Base-by-base conservation (phyloP, 1,140 invertebrate genomes). In the Calycopis cecrops region DNA sequence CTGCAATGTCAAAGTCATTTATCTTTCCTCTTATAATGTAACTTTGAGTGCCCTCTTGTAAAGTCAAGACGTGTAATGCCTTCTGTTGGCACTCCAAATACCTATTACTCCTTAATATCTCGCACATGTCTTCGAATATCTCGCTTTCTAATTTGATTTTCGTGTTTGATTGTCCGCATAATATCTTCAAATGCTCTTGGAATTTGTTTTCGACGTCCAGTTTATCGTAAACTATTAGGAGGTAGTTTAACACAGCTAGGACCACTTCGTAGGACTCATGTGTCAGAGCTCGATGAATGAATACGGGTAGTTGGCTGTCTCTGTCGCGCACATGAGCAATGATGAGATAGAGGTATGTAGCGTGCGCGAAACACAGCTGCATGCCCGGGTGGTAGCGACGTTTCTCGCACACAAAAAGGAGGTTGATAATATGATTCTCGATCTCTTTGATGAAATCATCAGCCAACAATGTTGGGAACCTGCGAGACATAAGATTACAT, bases 21-120 rank as follows among this genome's bases (percentile, higher is more conserved):
- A 48, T 49, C 53, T 74, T 77, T 0, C 66, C 54, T 21, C 53
- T 18, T 7, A 79, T 63, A 18, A 83, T 65, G 35, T 64, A 55
- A 16, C 35, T 58, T 34, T 80, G 68, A 0, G 75, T 76, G 35
- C 76, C 47, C 2, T 61, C 44, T 35, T 73, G 65, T 16, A 82
- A 50, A 33, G 66, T 60, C 6, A 85, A 50, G 1, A 83, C 44
- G 63, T 68, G 71, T 2, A 85, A 50, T 8, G 70, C 62, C 58
- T 82, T 82, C 28, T 82, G 76, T 18, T 59, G 62, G 40, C 82
- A 85, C 48, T 85, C 82, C 35, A 76, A 55, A 53, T 83, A 85
- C 55, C 66, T 63, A 12, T 48, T 63, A 3, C 42, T 63, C 48
- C 66, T 65, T 9, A 76, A 61, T 35, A 76, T 52, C n/a, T 65